Evolutionary conservation across 2,113 vertebrate species (phyloP).

Genomic region (Zootoca vivipara): DNA sequence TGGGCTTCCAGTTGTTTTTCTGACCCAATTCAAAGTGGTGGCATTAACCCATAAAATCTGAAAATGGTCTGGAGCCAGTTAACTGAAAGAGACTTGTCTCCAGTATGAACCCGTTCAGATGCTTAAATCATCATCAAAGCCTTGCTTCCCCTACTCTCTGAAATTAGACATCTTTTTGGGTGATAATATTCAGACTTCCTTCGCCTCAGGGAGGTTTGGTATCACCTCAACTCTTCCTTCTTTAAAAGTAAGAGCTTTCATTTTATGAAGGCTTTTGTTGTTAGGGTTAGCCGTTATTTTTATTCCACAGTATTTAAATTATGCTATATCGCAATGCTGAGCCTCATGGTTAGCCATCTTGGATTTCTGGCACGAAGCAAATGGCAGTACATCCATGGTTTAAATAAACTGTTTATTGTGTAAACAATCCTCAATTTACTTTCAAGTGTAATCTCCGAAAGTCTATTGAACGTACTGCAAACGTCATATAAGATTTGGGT

Average conservation of each 20-base stretch:
- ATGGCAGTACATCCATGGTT: background rate
- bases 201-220: background rate
- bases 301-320: background rate
- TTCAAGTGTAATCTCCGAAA: background rate
- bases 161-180: background rate
- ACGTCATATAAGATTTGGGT: background rate
- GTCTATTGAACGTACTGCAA: background rate
- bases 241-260: background rate
- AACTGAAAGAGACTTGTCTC: background rate
- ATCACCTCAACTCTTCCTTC: background rate
- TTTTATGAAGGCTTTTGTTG: background rate
- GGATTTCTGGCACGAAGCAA: background rate
- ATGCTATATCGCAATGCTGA: background rate
- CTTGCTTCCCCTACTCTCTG: background rate
- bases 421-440: background rate
- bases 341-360: background rate
- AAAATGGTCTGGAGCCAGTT: background rate
- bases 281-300: background rate
- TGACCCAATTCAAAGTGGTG: background rate
- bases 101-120: background rate
- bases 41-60: background rate
- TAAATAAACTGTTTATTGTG: background rate
- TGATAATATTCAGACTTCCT: background rate
- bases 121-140: background rate
- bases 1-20: background rate